A percentile compares a stretch with the other conserved stretches of the same genome.
These are phyloP conservation scores for Epizoanthus ramosus DNA, from an alignment of 92 coral and sea anemone species.

Conservation along the genomic window DNA sequence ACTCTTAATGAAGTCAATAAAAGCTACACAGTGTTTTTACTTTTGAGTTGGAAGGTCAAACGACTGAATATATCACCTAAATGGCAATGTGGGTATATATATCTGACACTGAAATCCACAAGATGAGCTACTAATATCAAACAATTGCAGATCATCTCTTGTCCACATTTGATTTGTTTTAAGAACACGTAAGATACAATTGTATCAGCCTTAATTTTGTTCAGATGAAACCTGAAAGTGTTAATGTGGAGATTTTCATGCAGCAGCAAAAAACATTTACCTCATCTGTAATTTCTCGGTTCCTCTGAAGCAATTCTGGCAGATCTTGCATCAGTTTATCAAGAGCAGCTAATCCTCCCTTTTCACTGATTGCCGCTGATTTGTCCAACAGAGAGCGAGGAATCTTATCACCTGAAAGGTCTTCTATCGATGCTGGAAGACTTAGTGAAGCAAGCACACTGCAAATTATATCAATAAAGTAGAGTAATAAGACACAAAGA, in stretches of 20 bases:
- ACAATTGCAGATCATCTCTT: too few species aligned
- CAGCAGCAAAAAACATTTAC: slow-evolving; percentile 35
- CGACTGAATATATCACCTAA: too few species aligned
- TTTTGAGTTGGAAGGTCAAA: too few species aligned
- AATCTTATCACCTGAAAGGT: slow-evolving; percentile 90
- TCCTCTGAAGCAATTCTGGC: slow-evolving; percentile 89
- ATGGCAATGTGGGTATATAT: too few species aligned
- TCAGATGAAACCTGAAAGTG: background rate
- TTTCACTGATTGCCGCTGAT: slow-evolving; percentile 78
- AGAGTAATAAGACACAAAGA: too few species aligned
- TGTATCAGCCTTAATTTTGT: background rate
- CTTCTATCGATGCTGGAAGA: slow-evolving; percentile 97
- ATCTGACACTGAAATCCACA: too few species aligned
- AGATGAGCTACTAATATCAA: too few species aligned
- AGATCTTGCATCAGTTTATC: slow-evolving; percentile 85
- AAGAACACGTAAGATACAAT: too few species aligned
- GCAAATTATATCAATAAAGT: background rate
- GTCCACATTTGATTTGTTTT: too few species aligned
- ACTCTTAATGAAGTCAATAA: too few species aligned
- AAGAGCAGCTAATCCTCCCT: slow-evolving; percentile 87
- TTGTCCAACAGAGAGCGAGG: slow-evolving; percentile 95
- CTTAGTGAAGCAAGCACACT: slow-evolving; percentile 92
- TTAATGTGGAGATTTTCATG: background rate
- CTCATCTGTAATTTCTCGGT: slow-evolving; percentile 94
- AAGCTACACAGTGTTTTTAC: too few species aligned